Evolutionary conservation across 2,888 invertebrate genomes (phyloP), one percentile per base, ranked within the genome.

Genomic region (Ephialtes manifestator): DNA sequence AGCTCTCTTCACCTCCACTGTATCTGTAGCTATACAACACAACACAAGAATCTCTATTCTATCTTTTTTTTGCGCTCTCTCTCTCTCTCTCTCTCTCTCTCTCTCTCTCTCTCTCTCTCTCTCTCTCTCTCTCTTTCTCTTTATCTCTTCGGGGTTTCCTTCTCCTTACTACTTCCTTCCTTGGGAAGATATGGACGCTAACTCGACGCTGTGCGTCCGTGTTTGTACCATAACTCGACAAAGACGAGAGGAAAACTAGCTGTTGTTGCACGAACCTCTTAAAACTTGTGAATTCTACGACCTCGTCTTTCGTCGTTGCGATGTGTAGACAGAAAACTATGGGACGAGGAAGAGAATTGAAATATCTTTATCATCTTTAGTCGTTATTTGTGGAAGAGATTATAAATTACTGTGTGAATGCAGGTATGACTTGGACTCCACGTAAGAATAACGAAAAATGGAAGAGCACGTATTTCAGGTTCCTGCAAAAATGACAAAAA

Each of bases 161-260:
- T 39, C 74, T 65, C 67, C 48, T 13, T n/a, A 18, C 87, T 83
- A 84, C 88, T 90, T 89, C 88, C 90, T 91, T 90, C 89, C 89
- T 90, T 89, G 89, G 87, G 86, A 90, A 90, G 81, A 79, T 63
- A 79, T 63, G 48, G 35, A 71, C 18, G 67, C 84, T 75, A 20
- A 35, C 81, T 82, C 79, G 75, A 78, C 77, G 67, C 70, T 60
- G 51, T 15, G 53, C 68, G 43, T 13, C 15, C 39, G 35, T 63
- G 75, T 48, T 20, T 20, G 31, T 46, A 67, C 35, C n/a, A 51
- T 28, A 67, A 48, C 65, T 43, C 55, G 20, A 39, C 65, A 51
- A 39, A 43, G 51, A 63, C 63, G 35, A 28, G 60, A 15, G 2
- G 35, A 13, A 51, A 60, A 11, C 7, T 24, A n/a, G n/a, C n/a